Evolutionary conservation across 2,797 vertebrate species (phyloP), one percentile per base, ranked within the genome.

Genomic region (Luscinia megarhynchos): DNA sequence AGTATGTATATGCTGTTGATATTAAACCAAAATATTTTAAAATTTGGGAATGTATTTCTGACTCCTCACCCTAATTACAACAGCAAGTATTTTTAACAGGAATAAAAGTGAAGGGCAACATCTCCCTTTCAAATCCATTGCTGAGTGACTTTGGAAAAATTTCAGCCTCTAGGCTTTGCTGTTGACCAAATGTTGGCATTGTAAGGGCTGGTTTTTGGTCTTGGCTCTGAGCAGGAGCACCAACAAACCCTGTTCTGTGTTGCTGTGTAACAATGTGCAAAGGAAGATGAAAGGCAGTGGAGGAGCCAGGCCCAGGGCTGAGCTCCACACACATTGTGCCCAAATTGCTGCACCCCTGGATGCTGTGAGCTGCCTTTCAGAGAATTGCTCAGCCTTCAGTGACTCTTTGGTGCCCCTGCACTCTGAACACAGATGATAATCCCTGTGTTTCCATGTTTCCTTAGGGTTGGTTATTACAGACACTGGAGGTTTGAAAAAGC

Each of bases 151-250:
- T 77, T 6, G 17, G 20, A 5, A 12, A 84, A 84, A 18, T 69
- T 58, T 66, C 23, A 63, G 3, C 36, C 12, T 48, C 13, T 63
- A 15, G 16, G 9, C 12, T 57, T 55, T 85, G 16, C 24, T 13
- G 2, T 32, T 50, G 53, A 22, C 15, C 17, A 7, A 10, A 5
- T 20, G 0, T 2, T 51, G 48, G 19, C 9, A 7, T 24, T 73
- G 15, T 29, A 30, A 70, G n/a, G 51, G 7, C 15, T 45, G 11
- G 1, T 23, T 76, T 53, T n/a, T n/a, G 22, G 32, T 53, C 13
- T 1, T 26, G 40, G 3, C 32, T 58, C 32, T 34, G 36, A 50
- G 36, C 18, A 68, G 86, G 67, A 76, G 40, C n/a, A 62, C 21
- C 48, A 9, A 4, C 38, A 67, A 17, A 15, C 20, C 12, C 9